A percentile compares a stretch with the other conserved stretches of the same genome.
phyloP scores from a whole-genome alignment of 1,140 invertebrate genomes.

The Pseudachorutes palmiensis region DNA sequence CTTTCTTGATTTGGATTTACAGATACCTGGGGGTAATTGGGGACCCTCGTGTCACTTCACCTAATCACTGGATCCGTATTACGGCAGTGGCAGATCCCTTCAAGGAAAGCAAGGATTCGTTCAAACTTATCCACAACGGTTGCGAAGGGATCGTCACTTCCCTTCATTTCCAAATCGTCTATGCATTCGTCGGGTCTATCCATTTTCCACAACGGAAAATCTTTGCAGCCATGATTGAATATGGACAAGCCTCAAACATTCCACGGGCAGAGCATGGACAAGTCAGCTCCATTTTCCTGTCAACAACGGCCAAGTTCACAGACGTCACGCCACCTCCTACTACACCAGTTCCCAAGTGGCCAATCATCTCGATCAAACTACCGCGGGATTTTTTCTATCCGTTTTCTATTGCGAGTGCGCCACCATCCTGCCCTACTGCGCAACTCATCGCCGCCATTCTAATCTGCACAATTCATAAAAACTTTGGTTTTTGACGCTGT shows the following conservation, averaged over 20 bases:
- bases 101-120: background rate
- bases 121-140: background rate
- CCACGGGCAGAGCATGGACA: constrained; percentile 30
- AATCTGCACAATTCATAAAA: no score
- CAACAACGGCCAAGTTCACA: constrained; percentile 51
- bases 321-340: constrained; percentile 50
- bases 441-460: no score
- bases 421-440: background rate
- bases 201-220: constrained; percentile 43
- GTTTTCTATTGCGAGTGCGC: constrained; percentile 42
- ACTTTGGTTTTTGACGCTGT: no score
- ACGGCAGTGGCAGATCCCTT: constrained; percentile 31
- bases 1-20: background rate
- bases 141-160: constrained; percentile 42
- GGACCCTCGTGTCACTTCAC: constrained; percentile 45
- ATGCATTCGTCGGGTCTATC: constrained; percentile 45
- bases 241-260: constrained; percentile 39
- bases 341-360: constrained; percentile 50
- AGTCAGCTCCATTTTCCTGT: constrained; percentile 19
- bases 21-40: constrained; percentile 52
- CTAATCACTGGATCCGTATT: constrained; percentile 49
- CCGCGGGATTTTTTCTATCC: constrained; percentile 65
- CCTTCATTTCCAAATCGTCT: constrained; percentile 47
- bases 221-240: constrained; percentile 46
- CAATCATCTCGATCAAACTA: constrained; percentile 53